Conservation (phyloP, 2,888 invertebrate species). For the Adela reaumurella region DNA sequence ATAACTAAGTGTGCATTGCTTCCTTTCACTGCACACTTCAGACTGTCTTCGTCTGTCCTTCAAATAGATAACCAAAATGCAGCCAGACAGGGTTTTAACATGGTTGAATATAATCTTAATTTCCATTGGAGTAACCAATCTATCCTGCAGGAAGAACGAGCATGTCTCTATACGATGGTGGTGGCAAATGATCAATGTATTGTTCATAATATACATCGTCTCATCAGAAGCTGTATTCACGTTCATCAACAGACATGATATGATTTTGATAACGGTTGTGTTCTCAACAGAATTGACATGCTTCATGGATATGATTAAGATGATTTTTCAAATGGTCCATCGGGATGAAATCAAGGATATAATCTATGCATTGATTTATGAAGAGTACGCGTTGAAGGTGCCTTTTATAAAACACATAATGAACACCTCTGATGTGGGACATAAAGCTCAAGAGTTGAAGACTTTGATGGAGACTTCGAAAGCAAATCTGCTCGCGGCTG, state of each 20-base stretch:
- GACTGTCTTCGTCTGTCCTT: too few species aligned
- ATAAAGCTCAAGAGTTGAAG: not conserved
- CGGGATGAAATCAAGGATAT: not conserved
- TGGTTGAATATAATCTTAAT: not conserved
- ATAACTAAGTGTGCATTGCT: too few species aligned
- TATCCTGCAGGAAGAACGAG: not conserved
- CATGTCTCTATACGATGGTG: not conserved
- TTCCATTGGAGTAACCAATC: not conserved
- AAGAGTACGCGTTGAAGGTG: not conserved
- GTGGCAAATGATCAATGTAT: not conserved
- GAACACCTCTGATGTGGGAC: not conserved
- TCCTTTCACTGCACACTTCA: too few species aligned
- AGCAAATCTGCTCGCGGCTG: not conserved
- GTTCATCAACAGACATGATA: not conserved
- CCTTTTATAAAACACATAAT: not conserved
- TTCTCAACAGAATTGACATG: not conserved
- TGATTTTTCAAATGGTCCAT: not conserved
- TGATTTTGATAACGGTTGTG: not conserved
- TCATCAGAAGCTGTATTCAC: not conserved
- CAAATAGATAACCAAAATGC: not conserved
- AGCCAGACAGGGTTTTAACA: not conserved
- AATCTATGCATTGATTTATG: not conserved
- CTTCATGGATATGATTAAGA: not conserved
- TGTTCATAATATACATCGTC: not conserved
- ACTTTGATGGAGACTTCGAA: not conserved